These are phyloP conservation scores for Mycalesis mineus DNA, from an alignment of 2,888 invertebrate genomes.

Conservation along the genomic window DNA sequence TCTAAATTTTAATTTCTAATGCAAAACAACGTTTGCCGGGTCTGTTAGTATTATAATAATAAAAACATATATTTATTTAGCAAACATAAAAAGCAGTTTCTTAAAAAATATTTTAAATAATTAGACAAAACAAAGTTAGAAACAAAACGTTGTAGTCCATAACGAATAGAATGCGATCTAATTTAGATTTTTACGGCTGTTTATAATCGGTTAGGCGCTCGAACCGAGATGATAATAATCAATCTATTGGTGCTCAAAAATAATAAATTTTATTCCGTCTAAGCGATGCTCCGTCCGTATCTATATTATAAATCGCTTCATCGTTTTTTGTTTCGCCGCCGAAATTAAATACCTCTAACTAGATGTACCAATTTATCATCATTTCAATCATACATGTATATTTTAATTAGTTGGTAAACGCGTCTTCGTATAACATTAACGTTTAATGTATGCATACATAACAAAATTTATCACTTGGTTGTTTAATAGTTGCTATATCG, in stretches of 20 bases:
- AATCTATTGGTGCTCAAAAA: constrained; percentile 16
- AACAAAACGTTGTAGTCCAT: constrained; percentile 5
- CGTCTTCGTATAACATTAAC: constrained; percentile 14
- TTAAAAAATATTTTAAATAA: neutral
- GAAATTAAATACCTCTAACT: constrained; percentile 21
- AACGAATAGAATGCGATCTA: constrained; percentile 19
- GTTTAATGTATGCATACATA: constrained; percentile 4
- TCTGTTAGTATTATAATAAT: no score
- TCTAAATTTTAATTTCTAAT: no score
- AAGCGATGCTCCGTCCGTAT: constrained; percentile 19
- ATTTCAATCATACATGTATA: constrained; percentile 15
- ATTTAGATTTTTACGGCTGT: constrained; percentile 43
- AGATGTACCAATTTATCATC: constrained; percentile 19
- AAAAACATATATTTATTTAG: no score
- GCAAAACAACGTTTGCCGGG: no score
- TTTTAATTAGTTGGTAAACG: constrained; percentile 16
- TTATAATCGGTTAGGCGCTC: constrained; percentile 34
- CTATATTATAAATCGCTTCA: constrained; percentile 24
- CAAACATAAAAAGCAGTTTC: no score
- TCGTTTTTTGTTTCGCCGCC: constrained; percentile 14
- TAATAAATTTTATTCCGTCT: constrained; percentile 26
- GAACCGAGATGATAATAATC: constrained; percentile 17
- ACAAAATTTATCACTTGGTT: neutral
- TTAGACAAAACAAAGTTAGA: constrained; percentile 2
- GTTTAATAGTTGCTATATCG: neutral